phyloP scores from a whole-genome alignment of 2,888 invertebrate genomes.

The Sphecodes monilicornis region DNA sequence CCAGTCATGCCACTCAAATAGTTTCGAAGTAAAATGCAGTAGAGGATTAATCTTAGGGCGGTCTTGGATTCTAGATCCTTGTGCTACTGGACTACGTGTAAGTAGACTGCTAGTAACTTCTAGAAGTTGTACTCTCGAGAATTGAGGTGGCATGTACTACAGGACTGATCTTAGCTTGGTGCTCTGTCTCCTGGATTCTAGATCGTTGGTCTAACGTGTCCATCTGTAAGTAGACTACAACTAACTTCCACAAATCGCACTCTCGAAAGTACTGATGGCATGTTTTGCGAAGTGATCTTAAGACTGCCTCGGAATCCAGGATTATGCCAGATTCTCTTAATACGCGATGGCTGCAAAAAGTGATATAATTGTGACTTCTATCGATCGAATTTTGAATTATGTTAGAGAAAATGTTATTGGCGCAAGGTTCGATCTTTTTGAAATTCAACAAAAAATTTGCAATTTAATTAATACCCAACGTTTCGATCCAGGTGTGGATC shows the following conservation, averaged over 20 bases:
- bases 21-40: no score
- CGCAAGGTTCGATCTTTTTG: no score
- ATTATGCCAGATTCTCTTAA: background rate
- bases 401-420: no score
- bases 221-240: background rate
- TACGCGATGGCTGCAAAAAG: background rate
- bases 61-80: no score
- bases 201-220: background rate
- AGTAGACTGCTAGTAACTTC: background rate
- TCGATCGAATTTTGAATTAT: no score
- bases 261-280: background rate
- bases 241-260: background rate
- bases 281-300: background rate
- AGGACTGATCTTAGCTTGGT: background rate
- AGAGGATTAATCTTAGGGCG: background rate
- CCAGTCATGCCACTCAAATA: no score
- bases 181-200: background rate
- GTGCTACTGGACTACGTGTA: background rate
- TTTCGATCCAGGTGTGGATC: no score
- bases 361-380: no score
- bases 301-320: background rate
- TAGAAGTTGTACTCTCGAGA: slow-evolving; percentile 2
- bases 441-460: no score
- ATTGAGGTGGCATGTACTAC: background rate
- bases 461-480: no score